Evolutionary conservation across 1,140 invertebrate genomes (phyloP), one percentile per base, ranked within the genome.

Genomic region (Drosophila nannoptera): DNA sequence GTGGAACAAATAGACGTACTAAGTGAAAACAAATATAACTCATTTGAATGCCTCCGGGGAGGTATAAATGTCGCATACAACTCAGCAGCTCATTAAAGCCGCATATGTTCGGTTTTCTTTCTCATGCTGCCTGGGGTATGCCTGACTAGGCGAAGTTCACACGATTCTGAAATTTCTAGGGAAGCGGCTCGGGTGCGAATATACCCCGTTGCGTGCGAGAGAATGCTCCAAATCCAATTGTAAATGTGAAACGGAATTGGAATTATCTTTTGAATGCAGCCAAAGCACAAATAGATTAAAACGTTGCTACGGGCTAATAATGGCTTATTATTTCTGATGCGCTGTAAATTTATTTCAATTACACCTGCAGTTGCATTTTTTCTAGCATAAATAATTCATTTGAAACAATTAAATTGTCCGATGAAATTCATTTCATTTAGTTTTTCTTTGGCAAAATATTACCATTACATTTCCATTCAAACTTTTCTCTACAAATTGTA

Each of bases 401-500:
- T 11, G 0, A 4, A 9, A 29, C 14, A 33, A 31, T 32, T 50
- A 32, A 4, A 14, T 29, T 5, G 8, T 29, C 31, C 4, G 33
- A 50, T 6, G 33, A 50, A 12, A 32, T 33, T 2, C 12, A 7
- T 7, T 7, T 32, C 4, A 12, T 14, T 7, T n/a, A n/a, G n/a
- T 8, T 12, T 7, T 49, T 49, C 46, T n/a, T 33, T 12, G 7
- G 9, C 11, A 49, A 49, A 32, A 33, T 6, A 12, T 33, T 2
- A 50, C 33, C 12, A 50, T 46, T 5, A 16, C 16, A 31, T 46
- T 46, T 46, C 9, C 33, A 50, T 33, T 5, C 6, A 50, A 14
- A 33, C 7, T 50, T 8, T n/a, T 7, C 54, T 46, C 22, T 22
- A 60, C 68, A 78, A 61, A 75, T 80, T 71, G 36, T 67, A 59